Conservation (phyloP, 1,140 invertebrate genomes). For the Conus ventricosus region DNA sequence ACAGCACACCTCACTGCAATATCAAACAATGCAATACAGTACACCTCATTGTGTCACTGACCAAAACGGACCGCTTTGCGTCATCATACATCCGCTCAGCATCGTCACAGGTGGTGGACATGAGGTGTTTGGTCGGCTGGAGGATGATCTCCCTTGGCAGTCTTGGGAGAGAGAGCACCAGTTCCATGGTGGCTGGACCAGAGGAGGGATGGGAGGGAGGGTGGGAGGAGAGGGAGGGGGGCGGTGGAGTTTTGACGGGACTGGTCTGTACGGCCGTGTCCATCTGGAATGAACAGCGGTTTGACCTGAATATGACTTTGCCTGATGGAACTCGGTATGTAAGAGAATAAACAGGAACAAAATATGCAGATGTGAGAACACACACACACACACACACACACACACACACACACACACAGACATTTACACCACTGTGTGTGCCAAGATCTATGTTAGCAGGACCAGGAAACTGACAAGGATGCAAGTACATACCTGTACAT, state of each 20-base stretch:
- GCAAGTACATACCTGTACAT: too few species aligned
- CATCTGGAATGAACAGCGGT: neutral
- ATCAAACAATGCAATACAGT: too few species aligned
- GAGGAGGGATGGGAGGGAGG: neutral
- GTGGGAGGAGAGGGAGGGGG: neutral
- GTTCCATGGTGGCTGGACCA: neutral
- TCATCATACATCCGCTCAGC: neutral
- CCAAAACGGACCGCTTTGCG: neutral
- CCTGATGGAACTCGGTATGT: neutral
- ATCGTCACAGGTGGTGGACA: neutral
- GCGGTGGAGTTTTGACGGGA: neutral
- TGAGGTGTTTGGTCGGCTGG: neutral
- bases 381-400: conserved; percentile 21
- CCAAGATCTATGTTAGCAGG: too few species aligned
- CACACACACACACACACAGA: neutral
- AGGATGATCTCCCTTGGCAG: neutral
- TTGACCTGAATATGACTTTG: neutral
- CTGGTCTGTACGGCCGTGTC: neutral
- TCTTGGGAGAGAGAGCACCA: neutral
- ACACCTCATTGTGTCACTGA: neutral
- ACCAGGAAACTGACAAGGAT: too few species aligned
- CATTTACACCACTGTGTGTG: too few species aligned
- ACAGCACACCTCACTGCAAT: too few species aligned
- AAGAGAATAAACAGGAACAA: neutral
- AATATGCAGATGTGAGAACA: neutral